Base-by-base conservation (phyloP, 2,797 vertebrate species). In the Allobates femoralis region DNA sequence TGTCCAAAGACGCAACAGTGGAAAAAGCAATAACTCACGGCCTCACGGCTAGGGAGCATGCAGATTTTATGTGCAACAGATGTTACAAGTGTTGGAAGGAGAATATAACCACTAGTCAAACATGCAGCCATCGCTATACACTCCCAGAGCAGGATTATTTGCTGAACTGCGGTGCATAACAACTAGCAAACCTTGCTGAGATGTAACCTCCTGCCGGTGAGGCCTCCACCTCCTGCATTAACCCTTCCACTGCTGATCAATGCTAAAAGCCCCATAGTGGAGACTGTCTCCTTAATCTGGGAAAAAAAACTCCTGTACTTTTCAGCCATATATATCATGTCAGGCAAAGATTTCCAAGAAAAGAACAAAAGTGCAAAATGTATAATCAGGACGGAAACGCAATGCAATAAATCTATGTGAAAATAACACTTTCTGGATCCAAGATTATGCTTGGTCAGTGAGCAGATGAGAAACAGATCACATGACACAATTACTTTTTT, bases 51-150 rank as follows among this genome's bases (percentile, higher is more conserved):
- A 60, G 81, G 76, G 81, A 84, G 85, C 75, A 84, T 73, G 74
- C 76, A 79, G 80, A 79, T 81, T 88, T 86, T 85, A 88, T 85
- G 83, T 77, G 60, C 83, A 88, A 88, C 87, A 88, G 87, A 88
- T 88, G 87, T 88, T 88, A 75, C 66, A 66, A 79, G 64, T 79
- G 86, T 80, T 84, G 50, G 69, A 79, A 79, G 86, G 86, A 75
- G 77, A 84, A 79, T 18, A 66, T 55, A 30, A 32, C 74, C 56
- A 46, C 67, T 75, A 67, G 82, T 81, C 77, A 88, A 88, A 81
- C 69, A 85, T 81, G 79, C 51, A 69, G 69, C 30, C 30, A 77
- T 80, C 81, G 76, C 86, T 16, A 23, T 69, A 32, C 82, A 81
- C 83, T 85, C 74, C 71, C 51, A 51, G 77, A 66, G 71, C 26